Conservation (phyloP, 2,888 invertebrate species). For the Cenopis cana region DNA sequence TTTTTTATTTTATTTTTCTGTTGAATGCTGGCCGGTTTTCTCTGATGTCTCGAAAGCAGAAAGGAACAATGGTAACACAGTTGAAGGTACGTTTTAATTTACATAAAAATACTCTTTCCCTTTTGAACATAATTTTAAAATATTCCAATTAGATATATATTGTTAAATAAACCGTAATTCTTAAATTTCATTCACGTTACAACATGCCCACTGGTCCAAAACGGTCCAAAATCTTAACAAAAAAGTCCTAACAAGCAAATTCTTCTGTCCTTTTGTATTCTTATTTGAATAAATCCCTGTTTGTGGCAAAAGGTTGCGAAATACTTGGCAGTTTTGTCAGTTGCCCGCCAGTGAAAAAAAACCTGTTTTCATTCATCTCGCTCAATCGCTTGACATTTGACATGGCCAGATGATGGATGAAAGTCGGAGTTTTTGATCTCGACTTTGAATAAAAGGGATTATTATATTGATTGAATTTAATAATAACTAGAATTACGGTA, state of each 20-base stretch:
- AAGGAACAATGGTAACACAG: conserved; percentile 80
- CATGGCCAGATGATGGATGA: conserved; percentile 42
- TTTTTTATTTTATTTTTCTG: conserved; percentile 60
- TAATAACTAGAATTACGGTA: conserved; percentile 14
- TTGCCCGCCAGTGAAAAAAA: conserved; percentile 24
- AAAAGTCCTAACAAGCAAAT: conserved; percentile 33
- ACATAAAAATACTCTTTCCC: conserved; percentile 34
- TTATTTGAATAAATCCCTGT: conserved; percentile 42
- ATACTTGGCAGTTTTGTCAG: conserved; percentile 34
- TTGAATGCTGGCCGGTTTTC: conserved; percentile 60
- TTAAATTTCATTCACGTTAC: conserved; percentile 8
- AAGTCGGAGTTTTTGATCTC: conserved; percentile 38
- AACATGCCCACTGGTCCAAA: conserved; percentile 37
- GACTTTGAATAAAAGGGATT: conserved; percentile 27
- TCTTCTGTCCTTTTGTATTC: conserved; percentile 32
- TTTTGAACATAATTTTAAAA: neutral
- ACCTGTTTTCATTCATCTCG: conserved; percentile 40
- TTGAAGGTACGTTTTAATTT: conserved; percentile 68
- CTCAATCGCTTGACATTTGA: conserved; percentile 41
- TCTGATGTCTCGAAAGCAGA: conserved; percentile 76
- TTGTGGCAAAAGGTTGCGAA: conserved; percentile 44
- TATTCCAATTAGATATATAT: neutral
- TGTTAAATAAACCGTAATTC: neutral
- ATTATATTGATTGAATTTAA: conserved; percentile 20
- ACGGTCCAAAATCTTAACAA: conserved; percentile 31